Percentiles rank a stretch among this genome's conserved stretches.
Conservation (phyloP, 2,797 vertebrate genomes). For the Chloroceryle amazona region DNA sequence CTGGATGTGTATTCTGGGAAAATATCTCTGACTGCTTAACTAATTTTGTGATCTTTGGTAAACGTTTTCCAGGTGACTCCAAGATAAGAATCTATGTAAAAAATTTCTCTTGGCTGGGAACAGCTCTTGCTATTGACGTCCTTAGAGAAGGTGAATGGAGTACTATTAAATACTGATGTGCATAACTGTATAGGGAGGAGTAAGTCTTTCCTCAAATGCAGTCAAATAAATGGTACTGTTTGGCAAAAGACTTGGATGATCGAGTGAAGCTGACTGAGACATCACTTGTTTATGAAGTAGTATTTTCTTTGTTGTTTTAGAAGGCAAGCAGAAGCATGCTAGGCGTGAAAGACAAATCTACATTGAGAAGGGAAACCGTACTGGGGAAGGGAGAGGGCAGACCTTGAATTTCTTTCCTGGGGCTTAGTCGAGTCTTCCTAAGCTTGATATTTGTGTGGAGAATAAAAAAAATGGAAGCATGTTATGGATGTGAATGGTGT, state of each 20-base stretch:
- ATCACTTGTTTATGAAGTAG: neutral
- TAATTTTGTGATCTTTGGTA: neutral
- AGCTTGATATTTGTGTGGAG: neutral
- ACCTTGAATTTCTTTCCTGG: neutral
- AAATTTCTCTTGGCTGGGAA: neutral
- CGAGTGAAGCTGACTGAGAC: neutral
- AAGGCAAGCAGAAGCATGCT: neutral
- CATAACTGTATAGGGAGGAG: neutral
- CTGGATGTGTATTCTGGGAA: neutral
- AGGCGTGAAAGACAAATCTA: neutral
- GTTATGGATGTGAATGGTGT: neutral
- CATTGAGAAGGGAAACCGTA: neutral
- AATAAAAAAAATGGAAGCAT: neutral
- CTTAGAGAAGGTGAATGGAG: neutral
- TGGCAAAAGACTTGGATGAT: neutral
- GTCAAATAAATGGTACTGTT: neutral
- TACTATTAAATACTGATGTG: neutral
- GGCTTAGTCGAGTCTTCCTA: neutral
- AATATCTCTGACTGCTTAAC: neutral
- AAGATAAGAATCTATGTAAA: neutral
- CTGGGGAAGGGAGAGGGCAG: neutral
- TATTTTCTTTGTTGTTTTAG: neutral
- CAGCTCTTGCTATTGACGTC: neutral
- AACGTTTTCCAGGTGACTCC: neutral
- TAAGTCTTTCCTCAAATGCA: neutral